These are phyloP conservation scores for Luperina testacea DNA, from an alignment of 2,888 invertebrate genomes.

Conservation along the genomic window DNA sequence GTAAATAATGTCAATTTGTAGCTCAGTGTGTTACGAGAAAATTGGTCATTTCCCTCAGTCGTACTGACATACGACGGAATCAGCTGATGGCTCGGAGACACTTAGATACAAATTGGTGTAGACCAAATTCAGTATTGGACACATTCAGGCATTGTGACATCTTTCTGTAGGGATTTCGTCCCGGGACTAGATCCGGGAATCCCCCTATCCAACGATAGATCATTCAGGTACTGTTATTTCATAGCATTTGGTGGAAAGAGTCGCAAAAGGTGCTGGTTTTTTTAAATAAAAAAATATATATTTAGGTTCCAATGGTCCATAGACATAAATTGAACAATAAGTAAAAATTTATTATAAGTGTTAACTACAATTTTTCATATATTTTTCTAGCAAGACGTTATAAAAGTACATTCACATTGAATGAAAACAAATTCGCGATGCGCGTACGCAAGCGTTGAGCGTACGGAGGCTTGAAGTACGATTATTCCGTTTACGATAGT, in stretches of 20 bases:
- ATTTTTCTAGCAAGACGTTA: no score
- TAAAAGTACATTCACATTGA: no score
- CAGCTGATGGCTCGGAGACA: constrained; percentile 20
- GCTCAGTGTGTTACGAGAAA: constrained; percentile 11
- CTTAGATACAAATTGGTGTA: constrained; percentile 4
- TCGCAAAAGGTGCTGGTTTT: no score
- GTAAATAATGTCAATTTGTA: constrained; percentile 61
- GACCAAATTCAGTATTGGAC: not conserved
- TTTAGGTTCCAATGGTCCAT: no score
- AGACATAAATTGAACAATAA: no score
- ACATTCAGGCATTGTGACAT: not conserved
- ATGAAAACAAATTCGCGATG: not conserved
- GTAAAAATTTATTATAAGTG: no score
- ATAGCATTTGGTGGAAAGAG: not conserved
- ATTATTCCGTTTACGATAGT: not conserved
- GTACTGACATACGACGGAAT: constrained; percentile 4
- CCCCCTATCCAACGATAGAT: not conserved
- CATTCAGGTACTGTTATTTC: not conserved
- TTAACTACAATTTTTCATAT: no score
- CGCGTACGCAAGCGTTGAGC: not conserved
- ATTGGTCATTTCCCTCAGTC: constrained; percentile 53
- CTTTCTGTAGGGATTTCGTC: not conserved
- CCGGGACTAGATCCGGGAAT: no score
- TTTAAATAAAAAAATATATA: no score
- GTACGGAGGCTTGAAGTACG: not conserved